These are phyloP conservation scores for Regulus satrapa DNA, from an alignment of 2,113 vertebrate genomes.

Conservation along the genomic window DNA sequence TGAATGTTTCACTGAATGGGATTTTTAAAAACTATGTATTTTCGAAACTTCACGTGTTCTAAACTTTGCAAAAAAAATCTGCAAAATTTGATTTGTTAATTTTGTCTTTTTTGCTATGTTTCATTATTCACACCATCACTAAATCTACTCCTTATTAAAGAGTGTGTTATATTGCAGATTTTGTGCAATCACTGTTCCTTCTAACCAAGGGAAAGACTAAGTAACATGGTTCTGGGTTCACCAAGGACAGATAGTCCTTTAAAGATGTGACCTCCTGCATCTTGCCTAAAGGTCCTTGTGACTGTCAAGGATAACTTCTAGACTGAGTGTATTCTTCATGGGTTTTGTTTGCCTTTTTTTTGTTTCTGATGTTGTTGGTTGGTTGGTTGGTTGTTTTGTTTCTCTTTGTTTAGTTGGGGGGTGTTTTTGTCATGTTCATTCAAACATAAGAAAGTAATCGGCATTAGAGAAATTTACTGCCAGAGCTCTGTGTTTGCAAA, in stretches of 20 bases:
- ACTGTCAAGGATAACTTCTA: not conserved
- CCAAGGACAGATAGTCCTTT: not conserved
- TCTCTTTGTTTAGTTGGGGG: too few species aligned
- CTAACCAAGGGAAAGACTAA: not conserved
- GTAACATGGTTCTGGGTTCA: accelerated
- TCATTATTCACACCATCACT: not conserved
- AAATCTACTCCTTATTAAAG: not conserved
- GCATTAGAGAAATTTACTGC: not conserved
- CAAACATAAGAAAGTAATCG: not conserved
- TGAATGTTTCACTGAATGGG: not conserved
- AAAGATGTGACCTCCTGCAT: not conserved
- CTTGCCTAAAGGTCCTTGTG: not conserved
- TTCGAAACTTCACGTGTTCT: not conserved
- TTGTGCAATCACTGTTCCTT: not conserved
- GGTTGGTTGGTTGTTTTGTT: not conserved
- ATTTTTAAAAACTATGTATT: not conserved
- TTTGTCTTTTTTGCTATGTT: not conserved
- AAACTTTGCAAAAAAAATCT: too few species aligned
- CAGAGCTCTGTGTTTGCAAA: not conserved
- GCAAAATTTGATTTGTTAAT: not conserved
- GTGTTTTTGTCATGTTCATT: not conserved
- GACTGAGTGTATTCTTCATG: not conserved
- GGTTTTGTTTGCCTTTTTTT: not conserved
- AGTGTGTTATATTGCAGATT: not conserved
- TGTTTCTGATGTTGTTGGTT: not conserved